Conservation (phyloP, 1,140 invertebrate species). For the Helicorthomorpha holstii region DNA sequence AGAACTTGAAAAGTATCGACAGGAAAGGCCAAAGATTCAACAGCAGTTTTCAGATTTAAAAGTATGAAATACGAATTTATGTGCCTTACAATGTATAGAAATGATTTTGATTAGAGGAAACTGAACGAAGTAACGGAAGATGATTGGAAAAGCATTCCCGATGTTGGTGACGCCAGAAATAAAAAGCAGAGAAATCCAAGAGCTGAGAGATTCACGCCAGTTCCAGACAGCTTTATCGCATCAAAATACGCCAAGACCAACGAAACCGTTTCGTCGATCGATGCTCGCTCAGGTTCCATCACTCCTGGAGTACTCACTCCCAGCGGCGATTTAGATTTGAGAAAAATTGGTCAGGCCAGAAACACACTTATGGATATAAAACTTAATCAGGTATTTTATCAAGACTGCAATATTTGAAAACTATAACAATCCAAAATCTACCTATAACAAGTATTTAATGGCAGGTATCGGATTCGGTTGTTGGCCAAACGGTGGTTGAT, state of each 20-base stretch:
- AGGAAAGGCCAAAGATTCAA: conserved; percentile 98
- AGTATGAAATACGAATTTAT: conserved; percentile 16
- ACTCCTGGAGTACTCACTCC: conserved; percentile 44
- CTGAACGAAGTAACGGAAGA: conserved; percentile 64
- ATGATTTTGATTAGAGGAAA: conserved; percentile 39
- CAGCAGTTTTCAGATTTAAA: conserved; percentile 98
- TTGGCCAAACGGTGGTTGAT: conserved; percentile 97
- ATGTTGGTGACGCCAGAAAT: conserved; percentile 98
- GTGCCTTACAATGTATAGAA: background rate
- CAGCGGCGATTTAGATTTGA: conserved; percentile 83
- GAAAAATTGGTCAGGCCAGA: conserved; percentile 96
- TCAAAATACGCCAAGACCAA: conserved; percentile 63
- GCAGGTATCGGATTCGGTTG: conserved; percentile 90
- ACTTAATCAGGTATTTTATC: conserved; percentile 54
- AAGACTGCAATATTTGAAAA: background rate
- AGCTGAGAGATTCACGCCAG: conserved; percentile 85
- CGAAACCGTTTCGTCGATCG: conserved; percentile 59
- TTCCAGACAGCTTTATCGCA: conserved; percentile 94
- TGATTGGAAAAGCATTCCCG: conserved; percentile 93
- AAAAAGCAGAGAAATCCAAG: conserved; percentile 88
- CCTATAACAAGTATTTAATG: background rate
- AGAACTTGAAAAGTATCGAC: conserved; percentile 92
- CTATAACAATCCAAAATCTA: background rate
- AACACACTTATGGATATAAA: conserved; percentile 99
- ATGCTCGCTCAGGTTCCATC: conserved; percentile 35